Evolutionary conservation across 2,888 invertebrate species (phyloP).

Genomic region (Yponomeuta malinellus): DNA sequence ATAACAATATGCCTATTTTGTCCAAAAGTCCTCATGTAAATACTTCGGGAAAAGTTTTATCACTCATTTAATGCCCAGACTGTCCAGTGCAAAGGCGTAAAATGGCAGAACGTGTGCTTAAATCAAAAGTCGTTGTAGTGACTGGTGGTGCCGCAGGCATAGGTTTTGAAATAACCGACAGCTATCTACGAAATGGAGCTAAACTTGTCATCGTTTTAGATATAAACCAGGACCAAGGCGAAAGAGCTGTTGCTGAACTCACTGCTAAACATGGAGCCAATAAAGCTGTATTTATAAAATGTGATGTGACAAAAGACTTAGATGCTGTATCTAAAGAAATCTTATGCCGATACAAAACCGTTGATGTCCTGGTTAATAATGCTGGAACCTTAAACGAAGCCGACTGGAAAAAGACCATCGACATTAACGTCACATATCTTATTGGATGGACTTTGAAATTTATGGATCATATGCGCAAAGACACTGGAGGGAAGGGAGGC

Average conservation of each 20-base stretch:
- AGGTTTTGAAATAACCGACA: slow-evolving; percentile 59
- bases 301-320: slow-evolving; percentile 66
- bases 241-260: slow-evolving; percentile 50
- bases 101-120: slow-evolving; percentile 18
- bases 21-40: no score
- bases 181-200: slow-evolving; percentile 56
- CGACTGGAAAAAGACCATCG: slow-evolving; percentile 19
- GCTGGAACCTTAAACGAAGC: slow-evolving; percentile 50
- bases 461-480: slow-evolving; percentile 63
- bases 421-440: slow-evolving; percentile 30
- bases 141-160: slow-evolving; percentile 75
- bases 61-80: no score
- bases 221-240: slow-evolving; percentile 43
- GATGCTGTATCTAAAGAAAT: slow-evolving; percentile 47
- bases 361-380: slow-evolving; percentile 62
- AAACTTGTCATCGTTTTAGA: slow-evolving; percentile 34
- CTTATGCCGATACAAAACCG: slow-evolving; percentile 39
- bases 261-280: slow-evolving; percentile 56
- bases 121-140: slow-evolving; percentile 35
- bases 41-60: no score
- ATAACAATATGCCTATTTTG: no score
- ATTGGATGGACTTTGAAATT: slow-evolving; percentile 48
- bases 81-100: slow-evolving; percentile 15
- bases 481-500: slow-evolving; percentile 67
- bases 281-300: slow-evolving; percentile 59